Percentiles rank a stretch among this genome's conserved stretches.
These are phyloP conservation scores for Chamaetylas fuelleborni DNA, from an alignment of 2,113 vertebrate genomes.

Conservation along the genomic window DNA sequence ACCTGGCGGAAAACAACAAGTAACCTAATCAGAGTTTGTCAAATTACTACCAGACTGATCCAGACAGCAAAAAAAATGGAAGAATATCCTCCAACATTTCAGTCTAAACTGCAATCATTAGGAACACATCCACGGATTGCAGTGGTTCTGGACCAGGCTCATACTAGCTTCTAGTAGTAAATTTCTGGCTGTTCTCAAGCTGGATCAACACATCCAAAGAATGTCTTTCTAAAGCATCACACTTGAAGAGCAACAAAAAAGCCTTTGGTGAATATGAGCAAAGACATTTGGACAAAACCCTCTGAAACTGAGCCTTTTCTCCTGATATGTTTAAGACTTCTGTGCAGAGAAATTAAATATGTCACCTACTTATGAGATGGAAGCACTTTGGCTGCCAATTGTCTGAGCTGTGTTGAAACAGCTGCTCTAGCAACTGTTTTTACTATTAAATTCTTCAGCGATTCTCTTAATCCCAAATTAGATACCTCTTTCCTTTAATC, in stretches of 20 bases:
- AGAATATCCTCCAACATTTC: background rate
- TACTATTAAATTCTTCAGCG: slow-evolving; percentile 38
- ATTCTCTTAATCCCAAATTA: slow-evolving; percentile 49
- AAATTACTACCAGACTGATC: background rate
- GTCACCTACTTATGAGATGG: slow-evolving; percentile 46
- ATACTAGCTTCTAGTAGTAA: background rate
- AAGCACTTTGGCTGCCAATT: slow-evolving; percentile 28
- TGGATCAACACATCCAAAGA: background rate
- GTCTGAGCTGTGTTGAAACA: slow-evolving; percentile 24
- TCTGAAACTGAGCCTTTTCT: slow-evolving; percentile 41
- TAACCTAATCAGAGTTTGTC: background rate
- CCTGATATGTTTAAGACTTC: slow-evolving; percentile 29
- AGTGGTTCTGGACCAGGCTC: background rate
- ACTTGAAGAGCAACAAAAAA: background rate
- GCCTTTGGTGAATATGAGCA: background rate
- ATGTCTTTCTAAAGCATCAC: background rate
- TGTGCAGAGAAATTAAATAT: slow-evolving; percentile 61
- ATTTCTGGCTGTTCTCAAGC: background rate
- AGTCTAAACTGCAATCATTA: background rate
- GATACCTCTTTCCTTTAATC: slow-evolving; percentile 40
- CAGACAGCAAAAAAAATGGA: background rate
- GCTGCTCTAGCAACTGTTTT: slow-evolving; percentile 41
- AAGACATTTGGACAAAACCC: background rate
- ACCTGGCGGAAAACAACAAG: background rate
- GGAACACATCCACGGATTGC: background rate